phyloP scores from a whole-genome alignment of 2,797 vertebrate species.

The Gallinago stenura region DNA sequence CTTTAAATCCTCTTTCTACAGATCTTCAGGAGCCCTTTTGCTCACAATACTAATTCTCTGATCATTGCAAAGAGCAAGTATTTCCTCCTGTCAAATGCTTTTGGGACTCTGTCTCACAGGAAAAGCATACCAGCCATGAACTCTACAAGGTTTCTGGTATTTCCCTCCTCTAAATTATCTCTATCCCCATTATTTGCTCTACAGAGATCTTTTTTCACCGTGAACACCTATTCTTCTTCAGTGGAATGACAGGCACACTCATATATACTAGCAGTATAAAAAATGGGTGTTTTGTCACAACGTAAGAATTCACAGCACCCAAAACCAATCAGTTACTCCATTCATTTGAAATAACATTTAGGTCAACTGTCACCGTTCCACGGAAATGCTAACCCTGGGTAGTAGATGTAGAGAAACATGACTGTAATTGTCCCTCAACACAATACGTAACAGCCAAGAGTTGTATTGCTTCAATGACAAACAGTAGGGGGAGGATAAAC shows the following conservation, averaged over 20 bases:
- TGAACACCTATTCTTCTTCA: background rate
- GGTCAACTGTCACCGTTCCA: background rate
- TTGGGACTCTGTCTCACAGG: background rate
- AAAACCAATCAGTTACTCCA: background rate
- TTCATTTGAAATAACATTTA: background rate
- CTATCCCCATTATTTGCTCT: background rate
- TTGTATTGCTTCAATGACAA: background rate
- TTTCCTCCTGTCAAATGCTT: background rate
- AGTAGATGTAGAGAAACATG: background rate
- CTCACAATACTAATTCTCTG: background rate
- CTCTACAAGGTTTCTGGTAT: background rate
- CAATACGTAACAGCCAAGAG: background rate
- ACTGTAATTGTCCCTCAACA: background rate
- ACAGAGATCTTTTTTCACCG: background rate
- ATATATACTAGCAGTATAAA: background rate
- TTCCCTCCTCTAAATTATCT: background rate
- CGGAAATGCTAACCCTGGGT: background rate
- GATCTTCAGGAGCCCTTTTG: background rate
- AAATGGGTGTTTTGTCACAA: background rate
- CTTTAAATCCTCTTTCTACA: background rate
- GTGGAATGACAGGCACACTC: background rate
- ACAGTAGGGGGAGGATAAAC: background rate
- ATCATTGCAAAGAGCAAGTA: background rate
- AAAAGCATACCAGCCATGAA: background rate
- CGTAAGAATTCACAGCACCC: fast-evolving